phyloP scores from a whole-genome alignment of 2,113 vertebrate genomes.

The Vidua macroura region DNA sequence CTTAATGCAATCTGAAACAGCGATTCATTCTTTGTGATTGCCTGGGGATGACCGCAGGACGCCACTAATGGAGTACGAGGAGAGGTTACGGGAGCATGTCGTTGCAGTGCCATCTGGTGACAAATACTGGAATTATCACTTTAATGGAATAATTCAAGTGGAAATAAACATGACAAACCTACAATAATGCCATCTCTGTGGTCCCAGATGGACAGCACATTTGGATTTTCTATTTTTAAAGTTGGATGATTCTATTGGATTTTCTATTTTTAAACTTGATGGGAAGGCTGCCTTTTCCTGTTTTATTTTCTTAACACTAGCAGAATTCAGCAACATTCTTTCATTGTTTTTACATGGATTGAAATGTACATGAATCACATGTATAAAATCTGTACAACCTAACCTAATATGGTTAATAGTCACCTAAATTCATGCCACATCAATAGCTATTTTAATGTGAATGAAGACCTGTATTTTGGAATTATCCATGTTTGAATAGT shows the following conservation, averaged over 20 bases:
- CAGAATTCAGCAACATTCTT: neutral
- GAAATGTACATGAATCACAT: neutral
- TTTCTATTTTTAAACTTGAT: neutral
- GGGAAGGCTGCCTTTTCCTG: neutral
- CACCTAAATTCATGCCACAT: neutral
- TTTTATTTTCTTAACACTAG: neutral
- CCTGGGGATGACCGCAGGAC: neutral
- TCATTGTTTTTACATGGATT: neutral
- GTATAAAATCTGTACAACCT: neutral
- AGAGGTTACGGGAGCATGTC: neutral
- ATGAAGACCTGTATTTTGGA: neutral
- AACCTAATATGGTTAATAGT: neutral
- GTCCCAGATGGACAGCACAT: neutral
- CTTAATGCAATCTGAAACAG: neutral
- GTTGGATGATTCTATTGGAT: too few relatives aligned
- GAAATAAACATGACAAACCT: neutral
- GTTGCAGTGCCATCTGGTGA: constrained; percentile 49
- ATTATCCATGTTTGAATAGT: neutral
- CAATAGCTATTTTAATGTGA: neutral
- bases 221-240: neutral
- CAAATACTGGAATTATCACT: neutral
- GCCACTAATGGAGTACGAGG: fast-evolving
- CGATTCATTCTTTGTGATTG: too few relatives aligned
- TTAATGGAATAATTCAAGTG: neutral
- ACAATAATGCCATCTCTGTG: neutral